Base-by-base conservation (phyloP, 2,888 invertebrate genomes). In the Drosophila hamatofila region DNA sequence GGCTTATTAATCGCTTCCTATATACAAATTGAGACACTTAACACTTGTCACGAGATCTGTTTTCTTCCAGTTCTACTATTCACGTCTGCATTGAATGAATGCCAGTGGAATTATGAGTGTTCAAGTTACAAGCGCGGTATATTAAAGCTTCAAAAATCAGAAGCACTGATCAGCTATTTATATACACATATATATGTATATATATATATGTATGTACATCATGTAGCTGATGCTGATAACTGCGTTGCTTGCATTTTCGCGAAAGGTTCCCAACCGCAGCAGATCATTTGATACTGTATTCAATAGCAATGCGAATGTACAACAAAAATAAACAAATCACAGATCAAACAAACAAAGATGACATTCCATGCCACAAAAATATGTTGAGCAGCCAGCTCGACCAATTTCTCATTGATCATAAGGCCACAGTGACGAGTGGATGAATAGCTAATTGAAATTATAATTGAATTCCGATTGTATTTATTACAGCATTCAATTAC, bases 1-100 rank as follows among this genome's bases (percentile, higher is more conserved):
- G 8, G n/a, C 52, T 49, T 35, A 23, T 48, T 35, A 23, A 14
- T 49, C 8, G 48, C 8, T 54, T 58, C 8, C 27, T 65, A 42
- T 72, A 18, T 61, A 48, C 25, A 58, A 76, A 74, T 80, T 87
- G 85, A 85, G 80, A 76, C 71, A 85, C 82, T 72, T 70, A 41
- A 62, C 68, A 73, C 72, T 81, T 62, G 54, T 44, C 63, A 75
- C 83, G 72, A 78, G 79, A 66, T 72, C 63, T 33, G 23, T 49
- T 54, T 52, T 21, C 30, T 42, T 23, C 18, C 44, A 39, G 16
- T 59, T 64, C 58, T 62, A 30, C 54, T 56, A 58, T 75, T 77
- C 71, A 89, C 89, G 76, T 81, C 86, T 89, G 86, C 75, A 80
- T 81, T 87, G 89, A 77, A 81, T 75, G 86, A 89, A 77, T 87